Evolutionary conservation across 2,888 invertebrate genomes (phyloP), one percentile per base, ranked within the genome.

Genomic region (Tipula unca): DNA sequence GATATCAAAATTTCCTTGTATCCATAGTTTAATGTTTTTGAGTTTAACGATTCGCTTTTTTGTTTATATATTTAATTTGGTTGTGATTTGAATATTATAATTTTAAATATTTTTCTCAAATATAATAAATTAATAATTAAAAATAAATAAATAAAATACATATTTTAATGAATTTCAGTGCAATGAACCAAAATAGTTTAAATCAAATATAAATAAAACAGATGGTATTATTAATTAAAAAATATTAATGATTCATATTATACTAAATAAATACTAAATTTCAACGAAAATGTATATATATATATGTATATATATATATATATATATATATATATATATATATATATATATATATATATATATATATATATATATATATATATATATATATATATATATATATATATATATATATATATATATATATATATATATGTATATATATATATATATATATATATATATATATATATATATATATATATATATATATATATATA

Each of bases 311-410:
- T 85, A 85, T 85, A 85, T 86, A 69, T 69, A 29, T 83, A 85
- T 84, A 86, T 39, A 84, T 69, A 86, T 86, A 54, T 36, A 86
- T 83, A 39, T 69, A 85, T 36, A 85, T 48, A 39, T 69, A 39
- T 29, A 85, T 20, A 84, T 32, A 86, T 32, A 20, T 39, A 86
- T 14, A 36, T 36, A 36, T 36, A 36, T 36, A 36, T 36, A 36
- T 36, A 36, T 36, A 36, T 36, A 36, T 36, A 36, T 36, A 36
- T 36, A 36, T 36, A 36, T 36, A 36, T 13, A 36, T 36, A 36
- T 10, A 36, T 36, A 36, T 36, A 36, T 36, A 36, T 36, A 36
- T 10, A 36, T 36, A 36, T 36, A 36, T 36, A 36, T 36, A 36
- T 36, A 36, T 36, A 36, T 36, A 36, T 36, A 36, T 36, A 36